These are phyloP conservation scores for Centropus unirufus DNA, from an alignment of 2,113 vertebrate genomes.

Conservation along the genomic window DNA sequence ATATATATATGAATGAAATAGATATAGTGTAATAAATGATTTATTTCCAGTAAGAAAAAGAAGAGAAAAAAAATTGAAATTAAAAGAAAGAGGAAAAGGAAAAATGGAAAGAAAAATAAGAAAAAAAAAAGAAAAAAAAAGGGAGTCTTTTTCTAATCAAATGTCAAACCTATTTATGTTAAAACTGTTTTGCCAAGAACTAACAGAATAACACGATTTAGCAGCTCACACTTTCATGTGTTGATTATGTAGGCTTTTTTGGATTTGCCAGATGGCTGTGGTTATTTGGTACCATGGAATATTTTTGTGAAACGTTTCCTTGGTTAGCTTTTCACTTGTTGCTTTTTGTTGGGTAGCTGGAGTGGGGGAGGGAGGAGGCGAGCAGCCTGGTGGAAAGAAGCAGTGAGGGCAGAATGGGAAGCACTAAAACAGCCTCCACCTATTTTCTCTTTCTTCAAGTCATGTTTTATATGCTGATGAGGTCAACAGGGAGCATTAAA, in stretches of 20 bases:
- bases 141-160: not conserved
- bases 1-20: too few species aligned
- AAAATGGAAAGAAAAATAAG: not conserved
- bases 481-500: constrained; percentile 40
- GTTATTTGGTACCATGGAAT: constrained; percentile 24
- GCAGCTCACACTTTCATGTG: not conserved
- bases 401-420: not conserved
- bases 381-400: not conserved
- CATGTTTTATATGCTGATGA: constrained; percentile 33
- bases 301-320: not conserved
- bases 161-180: constrained; percentile 15
- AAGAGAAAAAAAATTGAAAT: not conserved
- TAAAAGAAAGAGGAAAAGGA: not conserved
- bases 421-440: not conserved
- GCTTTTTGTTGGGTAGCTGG: not conserved
- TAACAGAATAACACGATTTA: constrained; percentile 14
- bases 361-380: not conserved
- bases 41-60: not conserved
- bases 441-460: constrained; percentile 41
- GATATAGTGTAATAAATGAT: not conserved
- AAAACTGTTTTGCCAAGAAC: constrained; percentile 2
- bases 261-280: constrained; percentile 9
- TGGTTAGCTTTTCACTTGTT: constrained; percentile 36
- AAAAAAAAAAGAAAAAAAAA: not conserved
- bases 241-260: not conserved